Conservation (phyloP, 2,113 vertebrate genomes). For the Mustela lutreola region DNA sequence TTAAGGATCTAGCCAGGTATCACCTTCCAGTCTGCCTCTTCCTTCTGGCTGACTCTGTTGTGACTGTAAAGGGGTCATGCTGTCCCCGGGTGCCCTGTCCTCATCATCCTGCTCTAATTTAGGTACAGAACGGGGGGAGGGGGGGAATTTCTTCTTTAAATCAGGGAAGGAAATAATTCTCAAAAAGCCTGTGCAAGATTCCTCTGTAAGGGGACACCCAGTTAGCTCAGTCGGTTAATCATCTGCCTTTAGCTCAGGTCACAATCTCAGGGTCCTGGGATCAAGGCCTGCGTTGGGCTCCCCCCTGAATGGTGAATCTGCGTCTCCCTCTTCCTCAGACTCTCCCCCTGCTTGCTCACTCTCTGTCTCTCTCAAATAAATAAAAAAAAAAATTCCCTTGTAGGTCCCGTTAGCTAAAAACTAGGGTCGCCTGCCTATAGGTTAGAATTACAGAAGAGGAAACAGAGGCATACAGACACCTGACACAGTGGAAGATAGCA, state of each 20-base stretch:
- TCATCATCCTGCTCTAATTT: fast-evolving
- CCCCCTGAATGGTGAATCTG: neutral
- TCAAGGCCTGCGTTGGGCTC: neutral
- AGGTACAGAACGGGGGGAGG: neutral
- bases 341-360: neutral
- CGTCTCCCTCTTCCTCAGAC: neutral
- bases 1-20: neutral
- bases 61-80: neutral
- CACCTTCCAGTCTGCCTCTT: fast-evolving
- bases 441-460: neutral
- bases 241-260: neutral
- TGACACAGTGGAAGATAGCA: neutral
- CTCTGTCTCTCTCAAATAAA: neutral
- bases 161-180: neutral
- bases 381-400: neutral
- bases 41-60: neutral
- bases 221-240: neutral
- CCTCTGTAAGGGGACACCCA: neutral
- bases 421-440: neutral
- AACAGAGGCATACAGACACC: neutral
- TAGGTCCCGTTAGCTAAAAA: neutral
- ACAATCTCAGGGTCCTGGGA: neutral
- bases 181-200: neutral
- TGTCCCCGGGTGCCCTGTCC: fast-evolving
- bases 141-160: neutral